Evolutionary conservation across 1,140 invertebrate species (phyloP), one percentile per base, ranked within the genome.

Genomic region (Drosophila navojoa): DNA sequence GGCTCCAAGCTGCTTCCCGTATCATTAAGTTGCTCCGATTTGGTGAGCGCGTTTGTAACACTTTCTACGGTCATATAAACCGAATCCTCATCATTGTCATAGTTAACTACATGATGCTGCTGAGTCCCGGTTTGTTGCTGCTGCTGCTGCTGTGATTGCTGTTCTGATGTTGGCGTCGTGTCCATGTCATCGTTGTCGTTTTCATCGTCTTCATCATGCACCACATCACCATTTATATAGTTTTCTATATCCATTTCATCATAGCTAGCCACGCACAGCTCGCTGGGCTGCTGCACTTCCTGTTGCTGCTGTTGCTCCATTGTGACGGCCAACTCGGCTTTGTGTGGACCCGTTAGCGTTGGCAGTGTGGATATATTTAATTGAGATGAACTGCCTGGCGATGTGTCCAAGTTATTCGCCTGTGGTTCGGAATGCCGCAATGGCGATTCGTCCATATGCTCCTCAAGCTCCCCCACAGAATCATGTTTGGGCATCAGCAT

Each of bases 171-270:
- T 47, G 76, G 69, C 53, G 77, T 50, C 40, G 60, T 32, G 42
- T 77, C 82, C 68, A 82, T 82, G 16, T 91, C 90, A 6, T 80
- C 86, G 32, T 78, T 71, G 4, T 87, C 90, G 10, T 85, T 74
- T 3, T 89, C 73, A 0, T 74, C 81, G 1, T 81, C 77, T 19
- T 76, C 80, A 15, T 76, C 63, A 27, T 91, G 72, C 27, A 76
- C 62, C 13, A 76, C 79, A 70, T 89, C 82, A 6, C 90, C 90
- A 45, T 91, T 91, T 10, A 91, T 91, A 40, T 89, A 91, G 61
- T 89, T 85, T 44, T 90, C 86, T 22, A 91, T 91, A 47, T 91
- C 90, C 90, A 91, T 91, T 32, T 91, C 90, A 61, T 91, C 86
- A 54, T 91, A 91, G 13, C 53, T 76, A n/a, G 81, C 70, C 50